Base-by-base conservation (phyloP, 2,113 vertebrate species). In the Dasyprocta punctata region DNA sequence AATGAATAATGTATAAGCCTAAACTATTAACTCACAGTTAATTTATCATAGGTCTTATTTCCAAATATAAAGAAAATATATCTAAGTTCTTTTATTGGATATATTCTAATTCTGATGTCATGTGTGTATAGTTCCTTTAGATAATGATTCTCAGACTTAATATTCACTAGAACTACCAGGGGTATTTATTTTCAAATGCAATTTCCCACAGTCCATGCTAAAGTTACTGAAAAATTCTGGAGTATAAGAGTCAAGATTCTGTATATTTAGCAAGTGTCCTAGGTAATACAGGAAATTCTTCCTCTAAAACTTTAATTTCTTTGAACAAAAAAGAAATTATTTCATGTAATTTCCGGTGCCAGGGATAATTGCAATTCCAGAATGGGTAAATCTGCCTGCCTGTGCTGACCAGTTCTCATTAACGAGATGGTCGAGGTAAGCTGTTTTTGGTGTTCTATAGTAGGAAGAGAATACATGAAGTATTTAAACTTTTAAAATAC, bases 281-380 rank as follows among this genome's bases (percentile, higher is more conserved):
- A 89, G 16, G 17, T 75, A 20, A 96, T 54, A 80, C 38, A 67
- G 6, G 17, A 97, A 89, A 92, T 52, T 85, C 38, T 67, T 0
- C 65, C 49, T 92, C 71, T 92, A 93, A 44, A 91, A 89, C n/a
- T 89, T 94, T 86, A 89, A 89, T 73, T 41, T 86, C 54, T 67
- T 65, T 67, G 47, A 30, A 30, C 11, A 54, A 80, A 56, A 86
- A 61, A 95, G 56, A 58, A 41, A 67, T n/a, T 44, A 90, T 52
- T 90, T 86, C 4, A 61, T n/a, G 17, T 80, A 24, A 22, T 58
- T 65, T 1, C 20, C 77, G 19, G 30, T 92, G 82, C 58, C 58
- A 54, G 44, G 63, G 26, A 22, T 61, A 61, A 36, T 20, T 38
- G 38, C n/a, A 69, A 22, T 63, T 86, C 6, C 44, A 83, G 38